Evolutionary conservation across 2,888 invertebrate species (phyloP).

Genomic region (Argyresthia goedartella): DNA sequence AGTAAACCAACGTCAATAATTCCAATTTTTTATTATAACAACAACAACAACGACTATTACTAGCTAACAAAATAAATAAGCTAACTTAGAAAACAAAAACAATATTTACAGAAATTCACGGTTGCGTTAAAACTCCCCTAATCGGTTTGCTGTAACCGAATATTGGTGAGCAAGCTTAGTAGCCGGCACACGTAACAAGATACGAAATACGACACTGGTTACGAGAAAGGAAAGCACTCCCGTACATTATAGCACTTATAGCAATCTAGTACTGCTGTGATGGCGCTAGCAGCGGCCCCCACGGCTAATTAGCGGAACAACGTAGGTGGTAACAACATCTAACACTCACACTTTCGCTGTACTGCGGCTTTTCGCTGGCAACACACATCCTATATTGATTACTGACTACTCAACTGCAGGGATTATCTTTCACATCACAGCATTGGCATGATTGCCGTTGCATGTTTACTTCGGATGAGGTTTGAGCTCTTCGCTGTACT

Average conservation of each 20-base stretch:
- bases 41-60: conserved; percentile 23
- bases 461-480: conserved; percentile 23
- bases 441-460: background rate
- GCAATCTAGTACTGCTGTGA: background rate
- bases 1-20: conserved; percentile 9
- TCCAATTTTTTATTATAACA: conserved; percentile 26
- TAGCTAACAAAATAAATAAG: conserved; percentile 51
- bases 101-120: conserved; percentile 62
- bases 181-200: conserved; percentile 15
- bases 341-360: conserved; percentile 25
- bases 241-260: conserved; percentile 6
- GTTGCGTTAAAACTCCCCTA: conserved; percentile 14
- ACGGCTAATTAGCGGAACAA: conserved; percentile 40
- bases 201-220: conserved; percentile 24
- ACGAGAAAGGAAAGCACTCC: conserved; percentile 41
- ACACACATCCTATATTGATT: background rate
- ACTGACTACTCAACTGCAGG: background rate
- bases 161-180: background rate
- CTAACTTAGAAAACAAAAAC: conserved; percentile 30
- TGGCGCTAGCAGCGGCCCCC: conserved; percentile 8
- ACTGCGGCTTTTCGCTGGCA: background rate
- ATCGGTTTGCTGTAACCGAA: background rate
- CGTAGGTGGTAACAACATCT: conserved; percentile 34
- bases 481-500: conserved; percentile 60
- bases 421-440: background rate